Conservation (phyloP, 2,113 vertebrate genomes). For the Rhinoptilus africanus region DNA sequence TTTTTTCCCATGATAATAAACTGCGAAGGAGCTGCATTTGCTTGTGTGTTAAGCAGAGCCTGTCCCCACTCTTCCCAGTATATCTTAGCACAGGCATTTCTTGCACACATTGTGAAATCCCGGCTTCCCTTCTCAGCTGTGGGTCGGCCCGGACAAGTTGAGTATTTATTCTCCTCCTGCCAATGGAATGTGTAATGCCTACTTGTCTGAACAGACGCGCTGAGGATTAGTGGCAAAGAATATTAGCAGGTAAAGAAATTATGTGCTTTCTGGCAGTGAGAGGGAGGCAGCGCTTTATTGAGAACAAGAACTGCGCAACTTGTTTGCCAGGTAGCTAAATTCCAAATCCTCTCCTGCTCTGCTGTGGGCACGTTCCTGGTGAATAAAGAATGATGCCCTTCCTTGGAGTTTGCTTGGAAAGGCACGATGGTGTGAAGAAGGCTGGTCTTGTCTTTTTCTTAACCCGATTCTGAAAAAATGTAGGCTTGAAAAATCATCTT, state of each 20-base stretch:
- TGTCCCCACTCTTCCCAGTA: not conserved
- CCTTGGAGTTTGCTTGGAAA: not conserved
- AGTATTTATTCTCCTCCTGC: conserved; percentile 60
- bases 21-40: rapidly evolving
- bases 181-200: conserved; percentile 66
- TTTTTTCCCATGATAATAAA: not conserved
- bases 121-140: not conserved
- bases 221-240: conserved; percentile 59
- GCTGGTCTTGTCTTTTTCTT: not conserved
- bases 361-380: not conserved
- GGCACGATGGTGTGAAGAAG: not conserved
- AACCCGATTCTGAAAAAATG: not conserved
- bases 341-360: not conserved
- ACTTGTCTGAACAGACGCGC: conserved; percentile 62
- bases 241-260: conserved; percentile 63
- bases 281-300: not conserved
- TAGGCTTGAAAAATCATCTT: not conserved
- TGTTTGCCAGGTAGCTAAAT: conserved; percentile 12
- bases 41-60: not conserved
- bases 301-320: conserved; percentile 1
- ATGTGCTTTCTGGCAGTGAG: conserved; percentile 12
- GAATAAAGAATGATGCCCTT: not conserved
- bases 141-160: conserved; percentile 67
- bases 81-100: not conserved
- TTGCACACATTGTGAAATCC: not conserved